These are phyloP conservation scores for Elanus axillaris DNA, from an alignment of 2,113 vertebrate species.

Conservation along the genomic window DNA sequence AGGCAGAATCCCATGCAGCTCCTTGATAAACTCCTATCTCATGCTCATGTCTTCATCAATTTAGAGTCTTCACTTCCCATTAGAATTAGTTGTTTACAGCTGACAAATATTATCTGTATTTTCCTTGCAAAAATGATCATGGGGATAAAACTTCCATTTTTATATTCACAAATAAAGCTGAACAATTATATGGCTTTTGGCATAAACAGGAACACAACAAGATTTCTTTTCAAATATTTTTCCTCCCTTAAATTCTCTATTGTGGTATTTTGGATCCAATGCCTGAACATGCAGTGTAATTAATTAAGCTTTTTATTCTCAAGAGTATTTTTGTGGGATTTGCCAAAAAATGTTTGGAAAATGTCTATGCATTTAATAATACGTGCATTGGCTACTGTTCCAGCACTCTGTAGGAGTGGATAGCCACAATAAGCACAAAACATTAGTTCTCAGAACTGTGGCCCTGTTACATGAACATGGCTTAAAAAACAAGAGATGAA, in stretches of 20 bases:
- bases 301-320: conserved; percentile 57
- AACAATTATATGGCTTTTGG: conserved; percentile 40
- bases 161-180: conserved; percentile 27
- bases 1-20: conserved; percentile 35
- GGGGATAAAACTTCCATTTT: conserved; percentile 32
- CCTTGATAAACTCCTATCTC: conserved; percentile 53
- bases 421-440: not conserved
- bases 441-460: not conserved
- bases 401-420: not conserved
- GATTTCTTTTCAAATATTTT: conserved; percentile 50
- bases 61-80: conserved; percentile 33
- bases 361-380: not conserved
- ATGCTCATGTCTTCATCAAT: conserved; percentile 47
- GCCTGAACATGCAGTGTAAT: conserved; percentile 1
- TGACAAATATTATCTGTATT: conserved; percentile 61
- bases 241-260: conserved; percentile 18
- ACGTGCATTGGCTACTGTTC: not conserved
- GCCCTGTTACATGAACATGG: fast-evolving
- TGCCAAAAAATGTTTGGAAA: conserved; percentile 5
- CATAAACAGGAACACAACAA: conserved; percentile 15
- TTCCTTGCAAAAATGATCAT: conserved; percentile 36
- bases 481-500: not conserved
- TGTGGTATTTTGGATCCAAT: conserved; percentile 35
- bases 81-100: conserved; percentile 39
- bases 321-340: conserved; percentile 9